These are phyloP conservation scores for Saccostrea cuccullata DNA, from an alignment of 1,140 invertebrate species.

Conservation along the genomic window DNA sequence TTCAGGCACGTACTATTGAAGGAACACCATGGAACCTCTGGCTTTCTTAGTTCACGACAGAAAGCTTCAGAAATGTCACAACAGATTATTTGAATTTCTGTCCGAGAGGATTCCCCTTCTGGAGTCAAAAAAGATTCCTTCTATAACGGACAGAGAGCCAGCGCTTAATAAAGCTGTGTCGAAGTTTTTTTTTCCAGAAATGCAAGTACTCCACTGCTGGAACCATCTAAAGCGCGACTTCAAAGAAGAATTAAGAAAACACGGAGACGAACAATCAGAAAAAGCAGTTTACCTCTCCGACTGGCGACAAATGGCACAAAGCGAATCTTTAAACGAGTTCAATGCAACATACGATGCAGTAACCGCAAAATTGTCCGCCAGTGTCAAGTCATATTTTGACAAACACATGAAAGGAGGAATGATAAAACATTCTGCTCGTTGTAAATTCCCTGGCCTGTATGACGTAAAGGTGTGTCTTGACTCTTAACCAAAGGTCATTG, in stretches of 20 bases:
- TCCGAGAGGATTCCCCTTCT: background rate
- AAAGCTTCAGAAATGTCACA: conserved; percentile 45
- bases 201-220: conserved; percentile 35
- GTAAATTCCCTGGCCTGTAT: too few species aligned
- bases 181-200: conserved; percentile 23
- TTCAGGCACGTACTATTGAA: conserved; percentile 39
- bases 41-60: conserved; percentile 48
- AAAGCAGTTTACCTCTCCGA: background rate
- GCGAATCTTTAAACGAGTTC: background rate
- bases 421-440: conserved; percentile 25
- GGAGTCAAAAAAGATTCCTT: conserved; percentile 6
- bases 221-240: conserved; percentile 46
- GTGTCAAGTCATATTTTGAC: conserved; percentile 22
- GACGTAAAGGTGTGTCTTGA: too few species aligned
- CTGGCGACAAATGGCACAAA: background rate
- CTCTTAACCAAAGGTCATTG: too few species aligned
- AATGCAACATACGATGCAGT: background rate
- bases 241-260: conserved; percentile 9
- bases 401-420: conserved; percentile 32
- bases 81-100: conserved; percentile 36
- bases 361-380: background rate
- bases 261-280: background rate
- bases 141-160: conserved; percentile 30
- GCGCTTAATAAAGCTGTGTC: conserved; percentile 28
- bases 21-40: conserved; percentile 18